Evolutionary conservation across 2,888 invertebrate species (phyloP), one percentile per base, ranked within the genome.

Genomic region (Aelia acuminata): DNA sequence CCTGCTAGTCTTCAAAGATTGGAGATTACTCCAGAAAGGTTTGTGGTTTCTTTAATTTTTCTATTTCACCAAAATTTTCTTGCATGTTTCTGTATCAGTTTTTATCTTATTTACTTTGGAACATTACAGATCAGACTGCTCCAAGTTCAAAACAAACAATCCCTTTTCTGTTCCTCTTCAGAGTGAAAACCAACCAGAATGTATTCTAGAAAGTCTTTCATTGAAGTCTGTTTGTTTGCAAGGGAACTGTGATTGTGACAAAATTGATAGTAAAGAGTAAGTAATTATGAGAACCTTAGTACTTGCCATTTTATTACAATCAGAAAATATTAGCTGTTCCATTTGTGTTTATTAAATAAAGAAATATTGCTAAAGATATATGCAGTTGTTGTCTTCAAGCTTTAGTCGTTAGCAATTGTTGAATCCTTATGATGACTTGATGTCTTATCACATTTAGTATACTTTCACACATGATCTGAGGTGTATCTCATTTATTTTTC

Each of bases 181-280:
- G 26, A 80, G 39, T 87, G 87, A 87, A n/a, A 39, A 80, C 22
- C 39, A 89, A 18, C 90, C 91, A 18, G 91, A 91, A 88, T 87
- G 89, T 43, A 89, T 89, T 43, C 85, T 91, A 35, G 90, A 91
- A 88, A 89, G 88, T n/a, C 89, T 91, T 35, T 90, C 90, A 20
- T 86, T 91, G 39, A 91, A 91, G n/a, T 91, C 91, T 53, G 89
- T 90, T 70, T 91, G 91, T 88, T 88, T 90, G 11, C 90, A 90
- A 87, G 90, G 89, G 26, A 91, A 91, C 13, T 91, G 91, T 85
- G 89, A 90, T 57, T 91, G 91, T 80, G 91, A 91, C 86, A 90
- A 89, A 84, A 90, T 87, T 43, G 90, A 90, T 11, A 70, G 43
- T 43, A 80, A 87, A 87, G 87, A 70, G 63, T 80, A 15, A 87